These are phyloP conservation scores for Ooceraea biroi DNA, from an alignment of 1,140 invertebrate genomes.

Conservation along the genomic window DNA sequence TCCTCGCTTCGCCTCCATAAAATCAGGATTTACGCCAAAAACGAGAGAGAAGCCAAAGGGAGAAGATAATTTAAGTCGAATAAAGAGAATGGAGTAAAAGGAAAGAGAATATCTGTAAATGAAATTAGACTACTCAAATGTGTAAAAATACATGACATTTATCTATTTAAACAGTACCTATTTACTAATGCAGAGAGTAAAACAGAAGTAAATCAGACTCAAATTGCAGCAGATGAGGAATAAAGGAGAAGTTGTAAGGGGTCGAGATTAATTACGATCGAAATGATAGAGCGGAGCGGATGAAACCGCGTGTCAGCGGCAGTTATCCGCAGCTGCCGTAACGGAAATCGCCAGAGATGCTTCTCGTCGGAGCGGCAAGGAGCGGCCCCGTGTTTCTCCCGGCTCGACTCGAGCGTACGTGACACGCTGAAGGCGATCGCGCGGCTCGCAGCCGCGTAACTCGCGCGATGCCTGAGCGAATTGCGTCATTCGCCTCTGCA, in stretches of 20 bases:
- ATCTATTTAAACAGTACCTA: not conserved
- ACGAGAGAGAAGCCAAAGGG: too few species aligned
- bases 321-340: constrained; percentile 52
- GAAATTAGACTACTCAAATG: too few species aligned
- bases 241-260: not conserved
- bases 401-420: constrained; percentile 32
- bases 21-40: not conserved
- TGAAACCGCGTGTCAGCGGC: constrained; percentile 10
- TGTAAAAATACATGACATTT: too few species aligned
- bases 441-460: constrained; percentile 42
- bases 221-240: not conserved
- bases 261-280: constrained; percentile 14
- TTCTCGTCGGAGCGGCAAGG: constrained; percentile 4
- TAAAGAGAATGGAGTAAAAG: too few species aligned
- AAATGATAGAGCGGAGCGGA: constrained; percentile 5
- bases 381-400: constrained; percentile 22
- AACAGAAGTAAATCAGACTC: not conserved
- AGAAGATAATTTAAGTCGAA: too few species aligned
- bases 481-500: constrained; percentile 48
- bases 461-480: constrained; percentile 53
- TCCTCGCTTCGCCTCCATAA: not conserved
- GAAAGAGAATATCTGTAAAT: too few species aligned
- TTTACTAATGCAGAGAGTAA: not conserved
- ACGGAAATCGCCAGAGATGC: constrained; percentile 43
- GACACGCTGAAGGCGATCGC: constrained; percentile 45